Evolutionary conservation across 92 coral and sea anemone genomes (phyloP), one percentile per base, ranked within the genome.

Genomic region (Paragorgia papillata): DNA sequence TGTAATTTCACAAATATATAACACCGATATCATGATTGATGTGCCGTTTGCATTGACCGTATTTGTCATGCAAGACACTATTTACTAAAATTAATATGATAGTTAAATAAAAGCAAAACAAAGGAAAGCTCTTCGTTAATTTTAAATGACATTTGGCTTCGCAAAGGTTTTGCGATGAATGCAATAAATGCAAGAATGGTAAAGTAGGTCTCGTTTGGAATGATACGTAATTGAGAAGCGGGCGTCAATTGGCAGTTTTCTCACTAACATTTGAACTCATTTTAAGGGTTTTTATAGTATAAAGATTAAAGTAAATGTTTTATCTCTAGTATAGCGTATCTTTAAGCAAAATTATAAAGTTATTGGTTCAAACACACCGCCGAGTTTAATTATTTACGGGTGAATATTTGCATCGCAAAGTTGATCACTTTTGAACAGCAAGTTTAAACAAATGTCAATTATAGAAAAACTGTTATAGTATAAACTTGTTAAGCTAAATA

Each of bases 371-470:
- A 68, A 68, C 50, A 59, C 28, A 48, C 75, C 75, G 75, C 75
- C 44, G 75, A 39, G 58, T 68, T 58, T 13, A 68, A 68, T 68
- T 44, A 68, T 68, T 68, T 46, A 46, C 53, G 53, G 14, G 2
- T 15, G 53, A 15, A 46, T n/a, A 46, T 46, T 6, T 46, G 53
- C 2, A 15, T 46, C n/a, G 53, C n/a, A 9, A 46, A 46, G 53
- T 46, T 46, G 14, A 7, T n/a, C 17, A 46, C 27, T n/a, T n/a
- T n/a, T 44, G 75, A 25, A 68, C 25, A 33, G 54, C 57, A 25
- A 49, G 50, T 68, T 68, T 49, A 49, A 41, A 68, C 75, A 68
- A 68, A 68, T 68, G 31, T 68, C 59, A 44, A 48, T 68, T 48
- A 14, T 57, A 48, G 18, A 44, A 25, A 58, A 46, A 41, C 33